phyloP scores from a whole-genome alignment of 2,113 vertebrate species.

The Phyllopteryx taeniolatus region DNA sequence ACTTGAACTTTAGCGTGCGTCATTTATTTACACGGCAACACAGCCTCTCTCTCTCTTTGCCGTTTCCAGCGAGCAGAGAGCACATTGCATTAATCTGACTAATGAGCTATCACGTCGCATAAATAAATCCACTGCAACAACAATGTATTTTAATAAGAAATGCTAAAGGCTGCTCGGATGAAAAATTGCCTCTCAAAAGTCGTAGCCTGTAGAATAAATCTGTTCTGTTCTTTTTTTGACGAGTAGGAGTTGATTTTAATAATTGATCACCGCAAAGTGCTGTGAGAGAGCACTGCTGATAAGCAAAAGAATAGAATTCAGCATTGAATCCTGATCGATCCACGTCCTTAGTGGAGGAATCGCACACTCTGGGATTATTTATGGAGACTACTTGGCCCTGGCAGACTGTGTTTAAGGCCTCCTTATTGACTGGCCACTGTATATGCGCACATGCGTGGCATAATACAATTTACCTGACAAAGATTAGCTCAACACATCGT shows the following conservation, averaged over 20 bases:
- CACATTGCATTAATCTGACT: slow-evolving; percentile 81
- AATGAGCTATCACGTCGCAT: slow-evolving; percentile 78
- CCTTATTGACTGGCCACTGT: slow-evolving; percentile 56
- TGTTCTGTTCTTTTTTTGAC: slow-evolving; percentile 68
- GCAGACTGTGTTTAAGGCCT: slow-evolving; percentile 56
- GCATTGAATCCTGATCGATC: slow-evolving; percentile 67
- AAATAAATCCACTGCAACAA: slow-evolving; percentile 79
- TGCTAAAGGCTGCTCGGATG: slow-evolving; percentile 76
- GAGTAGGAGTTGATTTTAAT: slow-evolving; percentile 75
- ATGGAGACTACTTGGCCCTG: slow-evolving; percentile 66
- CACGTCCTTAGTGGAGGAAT: slow-evolving; percentile 60
- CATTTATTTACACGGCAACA: slow-evolving; percentile 52
- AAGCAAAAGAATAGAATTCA: slow-evolving; percentile 67
- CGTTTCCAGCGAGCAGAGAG: slow-evolving; percentile 60
- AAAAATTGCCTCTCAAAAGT: slow-evolving; percentile 76
- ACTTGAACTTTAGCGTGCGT: slow-evolving; percentile 53
- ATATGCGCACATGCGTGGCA: slow-evolving; percentile 43
- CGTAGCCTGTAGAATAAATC: slow-evolving; percentile 74
- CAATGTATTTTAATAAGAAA: slow-evolving; percentile 82
- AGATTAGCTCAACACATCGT: slow-evolving; percentile 35
- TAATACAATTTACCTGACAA: slow-evolving; percentile 51
- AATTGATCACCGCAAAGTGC: slow-evolving; percentile 75
- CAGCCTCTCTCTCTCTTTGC: slow-evolving; percentile 28
- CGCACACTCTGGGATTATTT: slow-evolving; percentile 66
- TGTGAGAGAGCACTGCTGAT: slow-evolving; percentile 66